phyloP scores from a whole-genome alignment of 2,797 vertebrate species.

The Myripristis murdjan region DNA sequence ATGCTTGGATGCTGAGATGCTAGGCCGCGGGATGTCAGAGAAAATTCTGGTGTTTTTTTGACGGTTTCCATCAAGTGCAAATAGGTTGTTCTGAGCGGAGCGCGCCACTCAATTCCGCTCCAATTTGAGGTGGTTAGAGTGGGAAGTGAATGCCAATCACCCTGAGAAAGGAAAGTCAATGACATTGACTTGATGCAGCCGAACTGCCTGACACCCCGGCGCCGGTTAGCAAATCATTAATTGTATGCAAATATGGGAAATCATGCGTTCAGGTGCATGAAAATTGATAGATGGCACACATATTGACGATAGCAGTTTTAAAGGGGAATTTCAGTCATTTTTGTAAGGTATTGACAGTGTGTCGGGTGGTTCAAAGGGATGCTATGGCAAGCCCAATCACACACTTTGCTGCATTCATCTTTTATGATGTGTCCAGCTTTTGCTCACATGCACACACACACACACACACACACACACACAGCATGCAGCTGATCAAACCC shows the following conservation, averaged over 20 bases:
- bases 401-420: constrained; percentile 16
- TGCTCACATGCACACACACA: neutral
- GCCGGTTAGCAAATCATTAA: constrained; percentile 51
- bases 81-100: constrained; percentile 61
- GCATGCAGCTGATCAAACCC: constrained; percentile 64
- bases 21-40: constrained; percentile 41
- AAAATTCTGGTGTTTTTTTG: constrained; percentile 17
- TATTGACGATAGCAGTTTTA: constrained; percentile 22
- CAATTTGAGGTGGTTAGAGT: constrained; percentile 57
- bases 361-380: constrained; percentile 24
- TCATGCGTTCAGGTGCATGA: constrained; percentile 39
- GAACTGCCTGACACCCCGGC: constrained; percentile 23
- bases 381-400: constrained; percentile 14
- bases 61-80: constrained; percentile 54
- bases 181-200: constrained; percentile 47
- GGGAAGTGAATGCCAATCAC: constrained; percentile 57
- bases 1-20: constrained; percentile 57
- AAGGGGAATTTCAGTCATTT: constrained; percentile 32
- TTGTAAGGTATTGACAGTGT: neutral
- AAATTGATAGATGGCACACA: constrained; percentile 28
- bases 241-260: constrained; percentile 57
- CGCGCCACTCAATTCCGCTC: constrained; percentile 43
- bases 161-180: constrained; percentile 51
- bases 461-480: constrained; percentile 8
- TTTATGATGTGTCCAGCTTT: neutral